These are phyloP conservation scores for Xylocampa areola DNA, from an alignment of 2,888 invertebrate species.

Conservation along the genomic window DNA sequence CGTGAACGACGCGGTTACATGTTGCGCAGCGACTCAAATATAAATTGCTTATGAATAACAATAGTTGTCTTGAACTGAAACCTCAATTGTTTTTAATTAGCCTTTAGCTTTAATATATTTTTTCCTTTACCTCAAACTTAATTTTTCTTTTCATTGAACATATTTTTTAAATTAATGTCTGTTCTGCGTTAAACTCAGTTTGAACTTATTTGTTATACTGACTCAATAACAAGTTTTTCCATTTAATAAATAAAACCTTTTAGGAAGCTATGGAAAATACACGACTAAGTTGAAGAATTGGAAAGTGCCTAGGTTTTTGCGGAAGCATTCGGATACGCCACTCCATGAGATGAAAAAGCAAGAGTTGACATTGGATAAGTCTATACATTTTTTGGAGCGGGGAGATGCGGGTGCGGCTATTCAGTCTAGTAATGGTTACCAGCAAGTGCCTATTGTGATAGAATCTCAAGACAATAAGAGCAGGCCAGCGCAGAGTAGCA, in stretches of 20 bases:
- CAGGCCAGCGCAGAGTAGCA: constrained; percentile 71
- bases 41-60: constrained; percentile 29
- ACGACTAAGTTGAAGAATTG: constrained; percentile 91
- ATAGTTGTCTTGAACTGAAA: constrained; percentile 17
- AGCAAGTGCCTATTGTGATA: constrained; percentile 91
- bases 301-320: constrained; percentile 92
- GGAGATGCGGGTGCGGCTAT: constrained; percentile 69
- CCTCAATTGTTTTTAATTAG: constrained; percentile 8
- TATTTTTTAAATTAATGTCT: background rate
- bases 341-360: constrained; percentile 84
- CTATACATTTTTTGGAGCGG: constrained; percentile 76
- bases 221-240: no score
- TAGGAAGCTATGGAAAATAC: constrained; percentile 90
- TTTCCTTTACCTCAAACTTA: no score
- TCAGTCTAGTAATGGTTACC: constrained; percentile 88
- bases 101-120: no score
- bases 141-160: no score
- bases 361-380: constrained; percentile 79
- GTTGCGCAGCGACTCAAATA: constrained; percentile 16
- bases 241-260: constrained; percentile 58
- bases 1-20: constrained; percentile 28
- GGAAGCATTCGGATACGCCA: constrained; percentile 90
- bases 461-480: constrained; percentile 86
- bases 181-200: background rate
- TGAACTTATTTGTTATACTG: background rate